phyloP scores from a whole-genome alignment of 2,113 vertebrate species.

The Setophaga petechia region DNA sequence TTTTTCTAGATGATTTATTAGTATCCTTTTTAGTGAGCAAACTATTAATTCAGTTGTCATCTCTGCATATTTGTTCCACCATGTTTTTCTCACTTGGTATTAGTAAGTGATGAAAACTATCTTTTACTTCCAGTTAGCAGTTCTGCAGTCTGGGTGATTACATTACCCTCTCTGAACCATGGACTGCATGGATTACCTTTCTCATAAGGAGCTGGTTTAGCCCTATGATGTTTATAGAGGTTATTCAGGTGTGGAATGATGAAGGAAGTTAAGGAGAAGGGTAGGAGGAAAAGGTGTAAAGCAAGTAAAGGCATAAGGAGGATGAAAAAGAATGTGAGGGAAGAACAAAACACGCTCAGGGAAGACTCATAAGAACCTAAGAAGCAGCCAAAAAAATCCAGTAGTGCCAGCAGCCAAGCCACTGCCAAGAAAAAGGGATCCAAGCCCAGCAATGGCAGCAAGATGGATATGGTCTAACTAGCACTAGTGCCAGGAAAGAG shows the following conservation, averaged over 20 bases:
- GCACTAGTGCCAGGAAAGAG: not conserved
- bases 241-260: not conserved
- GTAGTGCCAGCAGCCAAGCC: not conserved
- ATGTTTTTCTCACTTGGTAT: not conserved
- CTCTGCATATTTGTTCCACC: not conserved
- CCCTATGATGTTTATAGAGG: not conserved
- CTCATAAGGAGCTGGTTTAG: not conserved
- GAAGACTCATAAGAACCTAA: not conserved
- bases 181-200: not conserved
- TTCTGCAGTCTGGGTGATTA: not conserved
- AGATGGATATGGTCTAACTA: not conserved
- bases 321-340: not conserved
- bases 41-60: not conserved
- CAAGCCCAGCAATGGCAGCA: not conserved
- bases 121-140: not conserved
- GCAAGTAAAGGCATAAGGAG: not conserved
- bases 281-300: not conserved
- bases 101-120: not conserved
- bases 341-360: not conserved
- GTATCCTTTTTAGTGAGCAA: not conserved
- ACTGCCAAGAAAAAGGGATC: not conserved
- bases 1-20: not conserved
- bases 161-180: not conserved
- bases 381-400: not conserved
- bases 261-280: not conserved